These are phyloP conservation scores for Gallinago media DNA, from an alignment of 2,113 vertebrate genomes.

Conservation along the genomic window DNA sequence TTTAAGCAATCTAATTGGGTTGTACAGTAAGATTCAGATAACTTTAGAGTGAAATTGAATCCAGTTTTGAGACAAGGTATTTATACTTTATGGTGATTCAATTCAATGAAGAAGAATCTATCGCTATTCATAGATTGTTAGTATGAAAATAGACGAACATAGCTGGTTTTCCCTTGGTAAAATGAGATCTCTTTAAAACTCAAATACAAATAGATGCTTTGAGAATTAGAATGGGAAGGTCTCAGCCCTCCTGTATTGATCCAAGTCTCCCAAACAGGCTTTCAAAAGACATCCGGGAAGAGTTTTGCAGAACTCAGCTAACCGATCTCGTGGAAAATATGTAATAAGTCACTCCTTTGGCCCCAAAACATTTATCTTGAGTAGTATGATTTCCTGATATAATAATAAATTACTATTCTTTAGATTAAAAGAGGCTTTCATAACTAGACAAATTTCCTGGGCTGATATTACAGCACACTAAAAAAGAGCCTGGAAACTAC, in stretches of 20 bases:
- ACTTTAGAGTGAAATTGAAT: neutral
- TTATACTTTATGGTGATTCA: neutral
- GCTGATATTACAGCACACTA: neutral
- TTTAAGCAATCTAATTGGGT: neutral
- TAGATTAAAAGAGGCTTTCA: neutral
- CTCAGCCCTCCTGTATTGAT: neutral
- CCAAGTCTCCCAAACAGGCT: neutral
- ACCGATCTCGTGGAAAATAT: neutral
- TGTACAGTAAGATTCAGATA: neutral
- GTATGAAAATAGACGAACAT: neutral
- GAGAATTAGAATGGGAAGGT: neutral
- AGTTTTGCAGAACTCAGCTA: neutral
- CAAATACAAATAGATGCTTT: neutral
- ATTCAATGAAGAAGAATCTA: rapidly evolving
- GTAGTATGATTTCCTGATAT: neutral
- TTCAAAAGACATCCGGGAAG: neutral
- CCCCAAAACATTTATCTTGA: neutral
- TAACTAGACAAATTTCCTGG: neutral
- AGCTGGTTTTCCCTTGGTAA: neutral
- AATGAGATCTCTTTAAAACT: neutral
- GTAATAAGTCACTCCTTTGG: neutral
- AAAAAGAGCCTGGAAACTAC: neutral
- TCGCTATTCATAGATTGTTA: neutral
- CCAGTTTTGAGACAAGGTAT: neutral
- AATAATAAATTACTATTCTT: neutral